phyloP scores from a whole-genome alignment of 1,140 invertebrate genomes.

The Aphis gossypii region DNA sequence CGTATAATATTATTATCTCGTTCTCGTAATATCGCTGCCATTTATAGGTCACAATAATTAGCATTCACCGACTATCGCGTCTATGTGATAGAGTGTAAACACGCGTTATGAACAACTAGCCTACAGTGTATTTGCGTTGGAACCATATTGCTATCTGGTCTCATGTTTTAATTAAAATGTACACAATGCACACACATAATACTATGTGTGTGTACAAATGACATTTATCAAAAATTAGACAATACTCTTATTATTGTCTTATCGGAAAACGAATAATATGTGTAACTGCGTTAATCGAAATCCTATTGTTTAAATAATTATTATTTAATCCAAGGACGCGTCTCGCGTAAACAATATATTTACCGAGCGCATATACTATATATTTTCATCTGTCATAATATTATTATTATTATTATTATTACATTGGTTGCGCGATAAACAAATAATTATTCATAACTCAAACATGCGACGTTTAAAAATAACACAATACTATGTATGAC shows the following conservation, averaged over 20 bases:
- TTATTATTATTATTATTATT: conserved; percentile 7
- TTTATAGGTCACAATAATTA: conserved; percentile 29
- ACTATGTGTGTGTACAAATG: not conserved
- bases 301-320: conserved; percentile 37
- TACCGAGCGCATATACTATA: not conserved
- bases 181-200: not conserved
- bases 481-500: not conserved
- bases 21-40: not conserved
- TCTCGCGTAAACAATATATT: not conserved
- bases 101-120: not conserved
- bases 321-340: conserved; percentile 35
- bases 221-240: conserved; percentile 32
- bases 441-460: conserved; percentile 37
- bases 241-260: conserved; percentile 25
- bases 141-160: conserved; percentile 6
- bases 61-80: conserved; percentile 6
- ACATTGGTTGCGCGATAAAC: conserved; percentile 3
- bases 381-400: conserved; percentile 1
- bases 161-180: conserved; percentile 30
- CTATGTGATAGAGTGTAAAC: not conserved
- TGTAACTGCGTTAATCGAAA: conserved; percentile 31
- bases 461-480: conserved; percentile 18
- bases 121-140: not conserved
- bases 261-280: not conserved
- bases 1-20: not conserved